A percentile compares a stretch with the other conserved stretches of the same genome.
phyloP scores from a whole-genome alignment of 2,888 invertebrate species.

The Drosophila melanosoma region DNA sequence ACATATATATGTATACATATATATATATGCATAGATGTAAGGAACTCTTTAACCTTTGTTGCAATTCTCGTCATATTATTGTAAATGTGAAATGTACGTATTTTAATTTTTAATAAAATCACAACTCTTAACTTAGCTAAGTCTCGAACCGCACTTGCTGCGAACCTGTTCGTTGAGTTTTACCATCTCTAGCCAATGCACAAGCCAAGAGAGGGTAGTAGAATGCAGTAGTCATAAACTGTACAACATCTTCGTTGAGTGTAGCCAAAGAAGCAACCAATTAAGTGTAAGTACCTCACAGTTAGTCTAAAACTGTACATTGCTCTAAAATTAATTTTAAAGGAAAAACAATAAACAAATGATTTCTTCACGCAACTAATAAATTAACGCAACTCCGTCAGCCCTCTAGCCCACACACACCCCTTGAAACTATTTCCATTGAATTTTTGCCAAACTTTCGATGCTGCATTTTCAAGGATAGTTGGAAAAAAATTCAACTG shows the following conservation, averaged over 20 bases:
- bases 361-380: slow-evolving; percentile 74
- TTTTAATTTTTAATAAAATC: slow-evolving; percentile 64
- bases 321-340: not conserved
- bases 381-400: slow-evolving; percentile 65
- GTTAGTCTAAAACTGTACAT: not conserved
- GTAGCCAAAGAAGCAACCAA: not conserved
- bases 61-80: slow-evolving; percentile 80
- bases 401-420: not conserved
- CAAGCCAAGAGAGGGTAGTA: not conserved
- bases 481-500: slow-evolving; percentile 59
- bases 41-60: slow-evolving; percentile 69
- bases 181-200: slow-evolving; percentile 9
- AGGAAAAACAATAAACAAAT: slow-evolving; percentile 58
- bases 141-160: not conserved
- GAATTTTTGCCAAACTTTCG: slow-evolving; percentile 51
- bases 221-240: not conserved
- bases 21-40: slow-evolving; percentile 26
- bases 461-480: slow-evolving; percentile 70
- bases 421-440: slow-evolving; percentile 47
- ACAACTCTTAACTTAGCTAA: slow-evolving; percentile 63
- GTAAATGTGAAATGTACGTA: slow-evolving; percentile 72
- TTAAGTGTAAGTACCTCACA: not conserved
- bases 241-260: not conserved
- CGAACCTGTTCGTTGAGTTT: not conserved
- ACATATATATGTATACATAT: not conserved